Percentiles rank a stretch among this genome's conserved stretches.
These are phyloP conservation scores for Cyaniris semiargus DNA, from an alignment of 2,888 invertebrate species.

Conservation along the genomic window DNA sequence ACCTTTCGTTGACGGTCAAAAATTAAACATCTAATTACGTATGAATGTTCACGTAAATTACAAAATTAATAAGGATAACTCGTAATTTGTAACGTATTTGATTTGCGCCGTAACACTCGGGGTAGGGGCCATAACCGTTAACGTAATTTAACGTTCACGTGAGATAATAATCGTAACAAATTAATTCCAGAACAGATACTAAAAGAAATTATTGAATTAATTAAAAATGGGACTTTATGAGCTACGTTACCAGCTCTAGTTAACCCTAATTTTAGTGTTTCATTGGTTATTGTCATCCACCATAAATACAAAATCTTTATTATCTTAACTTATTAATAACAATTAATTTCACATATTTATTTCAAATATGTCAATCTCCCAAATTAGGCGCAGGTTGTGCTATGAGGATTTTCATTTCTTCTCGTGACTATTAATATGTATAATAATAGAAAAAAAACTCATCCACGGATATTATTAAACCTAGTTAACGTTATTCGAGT, in stretches of 20 bases:
- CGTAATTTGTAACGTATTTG: neutral
- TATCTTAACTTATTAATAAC: no score
- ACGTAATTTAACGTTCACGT: constrained; percentile 9
- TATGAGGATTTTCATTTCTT: no score
- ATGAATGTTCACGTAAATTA: neutral
- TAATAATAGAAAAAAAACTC: no score
- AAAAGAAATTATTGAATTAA: constrained; percentile 13
- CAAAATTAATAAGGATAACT: neutral
- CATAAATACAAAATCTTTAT: no score
- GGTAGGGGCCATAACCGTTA: neutral
- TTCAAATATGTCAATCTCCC: no score
- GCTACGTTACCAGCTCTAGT: neutral
- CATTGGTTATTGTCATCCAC: no score
- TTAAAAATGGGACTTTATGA: neutral
- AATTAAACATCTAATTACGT: neutral
- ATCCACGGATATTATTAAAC: no score
- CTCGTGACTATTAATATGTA: no score
- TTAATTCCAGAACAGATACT: constrained; percentile 4
- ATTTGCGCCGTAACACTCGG: neutral
- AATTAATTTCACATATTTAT: no score
- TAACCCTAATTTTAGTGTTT: neutral
- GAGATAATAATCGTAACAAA: constrained; percentile 6
- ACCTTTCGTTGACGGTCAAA: neutral
- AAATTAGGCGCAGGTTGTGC: no score
- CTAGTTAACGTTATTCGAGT: no score